Conservation (phyloP, 2,113 vertebrate genomes). For the Melanostigma gelatinosum region DNA sequence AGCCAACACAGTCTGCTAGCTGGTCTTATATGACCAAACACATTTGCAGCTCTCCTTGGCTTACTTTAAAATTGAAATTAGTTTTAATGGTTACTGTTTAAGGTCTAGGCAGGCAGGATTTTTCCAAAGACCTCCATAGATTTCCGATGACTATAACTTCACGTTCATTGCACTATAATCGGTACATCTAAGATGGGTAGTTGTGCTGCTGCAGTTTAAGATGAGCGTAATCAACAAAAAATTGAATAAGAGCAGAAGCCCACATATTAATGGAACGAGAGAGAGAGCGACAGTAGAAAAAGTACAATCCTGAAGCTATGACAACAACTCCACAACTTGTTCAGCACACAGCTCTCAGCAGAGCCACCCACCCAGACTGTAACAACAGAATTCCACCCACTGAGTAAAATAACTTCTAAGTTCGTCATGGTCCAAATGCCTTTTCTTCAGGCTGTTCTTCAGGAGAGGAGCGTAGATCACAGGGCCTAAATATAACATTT, state of each 20-base stretch:
- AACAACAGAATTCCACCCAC: slow-evolving; percentile 45
- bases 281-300: background rate
- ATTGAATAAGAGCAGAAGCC: background rate
- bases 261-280: background rate
- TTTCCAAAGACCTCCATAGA: background rate
- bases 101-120: background rate
- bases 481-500: slow-evolving; percentile 19
- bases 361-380: slow-evolving; percentile 23
- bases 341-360: slow-evolving; percentile 20
- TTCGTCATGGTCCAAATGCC: slow-evolving; percentile 32
- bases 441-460: slow-evolving; percentile 29
- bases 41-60: background rate
- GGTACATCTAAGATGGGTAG: background rate
- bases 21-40: background rate
- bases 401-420: slow-evolving; percentile 27
- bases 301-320: slow-evolving; percentile 16
- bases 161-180: background rate
- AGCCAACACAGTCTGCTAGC: background rate
- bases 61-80: background rate
- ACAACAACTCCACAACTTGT: slow-evolving; percentile 32
- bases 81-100: background rate
- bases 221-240: background rate
- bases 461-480: slow-evolving; percentile 25
- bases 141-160: background rate
- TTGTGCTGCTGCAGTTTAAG: background rate